Evolutionary conservation across 2,797 vertebrate species (phyloP).

Genomic region (Hoplostethus atlanticus): DNA sequence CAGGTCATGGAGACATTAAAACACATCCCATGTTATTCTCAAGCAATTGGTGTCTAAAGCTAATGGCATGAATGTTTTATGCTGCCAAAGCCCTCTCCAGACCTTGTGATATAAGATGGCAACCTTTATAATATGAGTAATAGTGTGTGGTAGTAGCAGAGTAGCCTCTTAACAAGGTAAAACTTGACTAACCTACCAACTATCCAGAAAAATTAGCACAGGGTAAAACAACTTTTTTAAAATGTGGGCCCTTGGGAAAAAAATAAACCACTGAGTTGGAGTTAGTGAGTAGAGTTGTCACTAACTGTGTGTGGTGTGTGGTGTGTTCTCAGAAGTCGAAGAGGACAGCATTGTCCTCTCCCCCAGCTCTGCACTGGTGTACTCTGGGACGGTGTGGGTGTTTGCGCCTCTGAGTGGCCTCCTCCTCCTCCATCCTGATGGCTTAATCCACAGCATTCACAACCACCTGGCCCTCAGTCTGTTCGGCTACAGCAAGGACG

Average conservation of each 20-base stretch:
- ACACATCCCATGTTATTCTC: not conserved
- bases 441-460: conserved; percentile 89
- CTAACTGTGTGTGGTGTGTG: not conserved
- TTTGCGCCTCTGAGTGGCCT: conserved; percentile 90
- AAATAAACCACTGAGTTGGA: not conserved
- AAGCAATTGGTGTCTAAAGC: not conserved
- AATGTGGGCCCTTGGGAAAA: not conserved
- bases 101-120: not conserved
- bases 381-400: conserved; percentile 87
- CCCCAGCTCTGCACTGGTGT: conserved; percentile 67
- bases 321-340: conserved; percentile 39
- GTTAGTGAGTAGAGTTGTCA: not conserved
- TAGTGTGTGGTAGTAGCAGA: not conserved
- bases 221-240: not conserved
- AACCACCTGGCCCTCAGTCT: conserved; percentile 88
- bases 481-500: conserved; percentile 89
- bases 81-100: not conserved
- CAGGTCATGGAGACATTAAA: not conserved
- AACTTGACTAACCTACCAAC: not conserved
- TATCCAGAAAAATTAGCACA: not conserved
- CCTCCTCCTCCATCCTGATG: conserved; percentile 87
- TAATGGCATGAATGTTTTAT: not conserved
- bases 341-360: conserved; percentile 29
- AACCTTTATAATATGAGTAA: not conserved
- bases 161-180: not conserved